Evolutionary conservation across 2,888 invertebrate genomes (phyloP).

Genomic region (Caenorhabditis sp.): DNA sequence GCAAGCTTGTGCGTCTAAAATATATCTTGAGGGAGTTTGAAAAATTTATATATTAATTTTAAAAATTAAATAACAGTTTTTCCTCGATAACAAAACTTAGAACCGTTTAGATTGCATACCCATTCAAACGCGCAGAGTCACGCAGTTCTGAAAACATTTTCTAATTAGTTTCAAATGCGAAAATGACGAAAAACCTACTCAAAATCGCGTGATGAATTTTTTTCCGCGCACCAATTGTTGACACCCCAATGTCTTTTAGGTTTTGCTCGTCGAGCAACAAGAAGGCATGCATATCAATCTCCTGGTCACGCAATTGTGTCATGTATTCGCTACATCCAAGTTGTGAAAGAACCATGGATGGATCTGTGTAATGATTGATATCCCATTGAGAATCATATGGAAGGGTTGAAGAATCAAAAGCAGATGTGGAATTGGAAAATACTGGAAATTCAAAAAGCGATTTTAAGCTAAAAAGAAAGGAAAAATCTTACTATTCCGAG

Average conservation of each 20-base stretch:
- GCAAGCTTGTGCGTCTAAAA: slow-evolving; percentile 4
- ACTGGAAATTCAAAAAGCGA: slow-evolving; percentile 11
- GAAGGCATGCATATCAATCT: slow-evolving; percentile 70
- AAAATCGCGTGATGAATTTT: slow-evolving; percentile 69
- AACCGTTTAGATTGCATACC: slow-evolving; percentile 40
- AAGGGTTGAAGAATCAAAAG: slow-evolving; percentile 51
- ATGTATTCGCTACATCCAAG: slow-evolving; percentile 68
- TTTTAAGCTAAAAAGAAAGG: neutral
- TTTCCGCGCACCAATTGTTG: slow-evolving; percentile 68
- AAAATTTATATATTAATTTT: neutral
- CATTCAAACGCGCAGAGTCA: slow-evolving; percentile 61
- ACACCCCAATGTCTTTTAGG: slow-evolving; percentile 68
- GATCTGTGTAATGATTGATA: slow-evolving; percentile 60
- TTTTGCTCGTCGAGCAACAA: slow-evolving; percentile 66
- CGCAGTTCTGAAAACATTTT: slow-evolving; percentile 55
- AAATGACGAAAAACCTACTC: slow-evolving; percentile 45
- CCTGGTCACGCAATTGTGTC: slow-evolving; percentile 65
- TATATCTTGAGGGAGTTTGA: neutral
- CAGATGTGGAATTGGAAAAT: slow-evolving; percentile 55
- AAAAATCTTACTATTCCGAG: slow-evolving; percentile 16
- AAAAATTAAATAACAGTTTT: slow-evolving; percentile 1
- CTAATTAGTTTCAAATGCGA: neutral
- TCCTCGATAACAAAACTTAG: too few species aligned
- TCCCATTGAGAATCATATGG: slow-evolving; percentile 62
- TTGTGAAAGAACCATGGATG: slow-evolving; percentile 66